phyloP scores from a whole-genome alignment of 2,113 vertebrate genomes.

The Dinomys branickii region DNA sequence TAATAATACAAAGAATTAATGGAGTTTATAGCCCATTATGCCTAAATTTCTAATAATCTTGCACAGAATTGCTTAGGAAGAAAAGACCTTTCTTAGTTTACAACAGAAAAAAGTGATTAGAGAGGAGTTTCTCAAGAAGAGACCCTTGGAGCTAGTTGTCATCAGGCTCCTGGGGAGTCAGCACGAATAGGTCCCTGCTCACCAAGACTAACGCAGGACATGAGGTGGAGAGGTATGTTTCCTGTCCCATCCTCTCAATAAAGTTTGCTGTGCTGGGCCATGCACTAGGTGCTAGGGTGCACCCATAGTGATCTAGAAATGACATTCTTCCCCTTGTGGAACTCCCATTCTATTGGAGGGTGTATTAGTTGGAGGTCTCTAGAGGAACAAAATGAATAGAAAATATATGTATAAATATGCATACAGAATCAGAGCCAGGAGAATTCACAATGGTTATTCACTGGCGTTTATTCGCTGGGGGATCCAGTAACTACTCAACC shows the following conservation, averaged over 20 bases:
- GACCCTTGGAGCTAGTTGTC: not conserved
- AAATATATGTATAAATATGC: not conserved
- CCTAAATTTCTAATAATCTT: not conserved
- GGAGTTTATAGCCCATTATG: not conserved
- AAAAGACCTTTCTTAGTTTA: not conserved
- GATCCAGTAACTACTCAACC: not conserved
- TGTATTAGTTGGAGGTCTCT: not conserved
- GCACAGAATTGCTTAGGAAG: not conserved
- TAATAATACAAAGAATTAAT: not conserved
- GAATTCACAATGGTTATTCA: not conserved
- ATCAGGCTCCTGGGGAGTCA: not conserved
- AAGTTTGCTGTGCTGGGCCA: not conserved
- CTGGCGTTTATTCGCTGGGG: not conserved
- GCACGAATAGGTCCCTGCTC: not conserved
- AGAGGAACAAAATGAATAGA: not conserved
- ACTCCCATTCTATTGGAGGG: not conserved
- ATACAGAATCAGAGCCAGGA: not conserved
- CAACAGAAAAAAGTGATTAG: not conserved
- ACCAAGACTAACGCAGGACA: not conserved
- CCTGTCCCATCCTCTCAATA: not conserved
- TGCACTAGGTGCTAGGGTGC: not conserved
- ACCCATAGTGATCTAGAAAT: not conserved
- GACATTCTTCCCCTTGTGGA: not conserved
- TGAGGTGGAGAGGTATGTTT: not conserved
- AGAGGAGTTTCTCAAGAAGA: not conserved